phyloP scores from a whole-genome alignment of 2,888 invertebrate species.

The Parthenolecanium corni region DNA sequence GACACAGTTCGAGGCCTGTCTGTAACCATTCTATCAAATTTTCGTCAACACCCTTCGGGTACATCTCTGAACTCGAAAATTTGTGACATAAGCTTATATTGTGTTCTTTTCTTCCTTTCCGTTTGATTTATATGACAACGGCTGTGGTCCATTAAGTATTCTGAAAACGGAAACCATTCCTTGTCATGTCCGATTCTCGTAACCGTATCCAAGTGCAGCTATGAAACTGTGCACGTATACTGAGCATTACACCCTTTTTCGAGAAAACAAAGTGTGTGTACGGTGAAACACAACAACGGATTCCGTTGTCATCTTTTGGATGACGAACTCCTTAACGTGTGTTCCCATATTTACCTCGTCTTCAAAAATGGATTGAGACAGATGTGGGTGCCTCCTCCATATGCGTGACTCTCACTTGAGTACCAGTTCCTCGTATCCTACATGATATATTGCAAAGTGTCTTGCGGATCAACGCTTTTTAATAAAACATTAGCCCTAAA shows the following conservation, averaged over 20 bases:
- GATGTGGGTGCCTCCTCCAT: slow-evolving; percentile 25
- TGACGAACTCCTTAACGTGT: background rate
- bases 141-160: slow-evolving; percentile 22
- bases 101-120: too few relatives aligned
- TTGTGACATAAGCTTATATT: too few relatives aligned
- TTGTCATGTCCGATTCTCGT: too few relatives aligned
- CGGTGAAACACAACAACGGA: slow-evolving; percentile 4
- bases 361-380: slow-evolving; percentile 24
- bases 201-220: too few relatives aligned
- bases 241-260: too few relatives aligned
- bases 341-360: background rate
- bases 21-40: too few relatives aligned
- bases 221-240: too few relatives aligned
- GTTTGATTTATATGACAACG: too few relatives aligned
- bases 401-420: slow-evolving; percentile 9
- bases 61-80: too few relatives aligned
- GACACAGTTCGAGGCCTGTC: too few relatives aligned
- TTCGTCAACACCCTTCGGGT: too few relatives aligned
- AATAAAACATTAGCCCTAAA: slow-evolving; percentile 15
- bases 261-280: too few relatives aligned
- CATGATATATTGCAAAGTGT: slow-evolving; percentile 19
- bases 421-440: background rate
- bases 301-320: slow-evolving; percentile 10
- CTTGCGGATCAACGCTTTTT: slow-evolving; percentile 22
- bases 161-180: slow-evolving; percentile 22